These are phyloP conservation scores for Rugalucina vietnamica DNA, from an alignment of 2,888 invertebrate genomes.

Conservation along the genomic window DNA sequence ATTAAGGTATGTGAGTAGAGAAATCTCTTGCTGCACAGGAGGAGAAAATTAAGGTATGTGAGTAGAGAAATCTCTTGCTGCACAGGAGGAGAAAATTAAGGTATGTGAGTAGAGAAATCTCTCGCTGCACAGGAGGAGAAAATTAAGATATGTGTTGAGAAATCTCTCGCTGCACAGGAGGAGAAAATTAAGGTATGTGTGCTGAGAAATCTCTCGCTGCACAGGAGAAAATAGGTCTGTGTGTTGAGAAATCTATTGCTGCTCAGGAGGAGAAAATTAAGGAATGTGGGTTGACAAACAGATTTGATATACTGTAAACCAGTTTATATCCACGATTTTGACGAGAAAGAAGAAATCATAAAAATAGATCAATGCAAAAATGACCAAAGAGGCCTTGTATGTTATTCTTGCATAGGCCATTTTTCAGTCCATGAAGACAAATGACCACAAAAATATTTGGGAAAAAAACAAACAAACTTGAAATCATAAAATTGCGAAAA, in stretches of 20 bases:
- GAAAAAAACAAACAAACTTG: too few relatives aligned
- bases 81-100: conserved; percentile 99
- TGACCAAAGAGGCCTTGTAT: too few relatives aligned
- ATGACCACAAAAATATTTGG: too few relatives aligned
- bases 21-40: conserved; percentile 99
- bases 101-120: conserved; percentile 91
- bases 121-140: conserved; percentile 99
- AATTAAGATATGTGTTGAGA: conserved; percentile 96
- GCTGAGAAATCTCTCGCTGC: conserved; percentile 98
- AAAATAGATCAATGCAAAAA: too few relatives aligned
- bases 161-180: conserved; percentile 98
- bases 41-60: conserved; percentile 94
- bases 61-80: conserved; percentile 97
- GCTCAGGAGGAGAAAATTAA: conserved; percentile 99
- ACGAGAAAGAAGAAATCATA: too few relatives aligned
- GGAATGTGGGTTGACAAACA: too few relatives aligned
- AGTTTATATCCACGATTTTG: too few relatives aligned
- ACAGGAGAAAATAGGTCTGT: conserved; percentile 99
- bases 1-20: conserved; percentile 90
- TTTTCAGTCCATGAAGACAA: too few relatives aligned
- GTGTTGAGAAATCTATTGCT: conserved; percentile 98
- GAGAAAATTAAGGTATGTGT: conserved; percentile 97
- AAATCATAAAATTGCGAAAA: too few relatives aligned
- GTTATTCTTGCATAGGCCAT: too few relatives aligned
- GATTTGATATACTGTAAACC: too few relatives aligned